A percentile compares a stretch with the other conserved stretches of the same genome.
phyloP scores from a whole-genome alignment of 2,888 invertebrate genomes.

The Thysanoteuthis rhombus region DNA sequence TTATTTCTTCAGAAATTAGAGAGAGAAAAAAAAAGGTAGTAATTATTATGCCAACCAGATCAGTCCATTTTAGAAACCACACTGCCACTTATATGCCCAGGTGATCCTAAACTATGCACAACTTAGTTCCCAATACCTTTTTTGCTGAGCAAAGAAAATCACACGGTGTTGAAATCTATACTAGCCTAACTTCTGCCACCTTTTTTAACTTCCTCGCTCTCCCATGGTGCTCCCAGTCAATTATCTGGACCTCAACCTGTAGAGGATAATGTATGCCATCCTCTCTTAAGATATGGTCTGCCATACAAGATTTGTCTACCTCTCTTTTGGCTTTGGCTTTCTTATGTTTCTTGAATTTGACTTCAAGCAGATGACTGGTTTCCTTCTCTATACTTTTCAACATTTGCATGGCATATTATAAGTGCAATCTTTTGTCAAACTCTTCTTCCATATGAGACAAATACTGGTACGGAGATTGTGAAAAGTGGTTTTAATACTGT shows the following conservation, averaged over 20 bases:
- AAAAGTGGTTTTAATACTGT: too few species aligned
- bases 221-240: background rate
- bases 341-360: too few species aligned
- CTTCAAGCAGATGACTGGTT: too few species aligned
- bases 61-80: background rate
- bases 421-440: background rate
- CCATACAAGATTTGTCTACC: background rate
- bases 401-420: background rate
- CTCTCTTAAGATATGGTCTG: background rate
- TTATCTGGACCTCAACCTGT: background rate
- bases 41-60: background rate
- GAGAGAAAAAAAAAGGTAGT: background rate
- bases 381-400: background rate
- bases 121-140: background rate
- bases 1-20: background rate
- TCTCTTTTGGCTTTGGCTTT: background rate
- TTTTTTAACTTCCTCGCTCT: background rate
- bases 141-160: background rate
- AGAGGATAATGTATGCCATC: background rate
- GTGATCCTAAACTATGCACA: background rate
- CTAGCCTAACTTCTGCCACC: background rate
- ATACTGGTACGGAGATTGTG: too few species aligned
- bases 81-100: background rate
- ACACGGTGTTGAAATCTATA: background rate
- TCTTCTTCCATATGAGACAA: background rate